These are phyloP conservation scores for Grus americana DNA, from an alignment of 2,113 vertebrate genomes.

Conservation along the genomic window DNA sequence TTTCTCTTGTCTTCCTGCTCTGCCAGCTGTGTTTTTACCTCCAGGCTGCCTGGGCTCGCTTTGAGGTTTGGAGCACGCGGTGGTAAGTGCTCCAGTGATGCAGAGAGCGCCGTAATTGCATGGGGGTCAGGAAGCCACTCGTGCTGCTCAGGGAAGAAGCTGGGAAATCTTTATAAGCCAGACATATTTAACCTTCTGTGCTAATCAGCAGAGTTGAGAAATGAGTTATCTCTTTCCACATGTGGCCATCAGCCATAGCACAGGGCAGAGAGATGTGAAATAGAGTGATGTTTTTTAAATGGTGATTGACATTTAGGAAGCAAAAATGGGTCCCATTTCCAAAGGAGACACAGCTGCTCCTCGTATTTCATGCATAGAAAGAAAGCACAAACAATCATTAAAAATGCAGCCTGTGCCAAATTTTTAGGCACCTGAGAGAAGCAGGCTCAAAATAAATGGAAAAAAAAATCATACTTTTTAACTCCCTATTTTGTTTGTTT, in stretches of 20 bases:
- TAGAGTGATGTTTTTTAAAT: background rate
- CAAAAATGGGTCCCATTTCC: background rate
- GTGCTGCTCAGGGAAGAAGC: background rate
- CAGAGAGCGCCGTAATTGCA: background rate
- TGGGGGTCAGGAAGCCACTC: background rate
- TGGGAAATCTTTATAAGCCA: background rate
- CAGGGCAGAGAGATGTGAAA: background rate
- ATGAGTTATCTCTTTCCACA: background rate
- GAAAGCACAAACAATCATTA: background rate
- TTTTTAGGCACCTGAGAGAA: background rate
- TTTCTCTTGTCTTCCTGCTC: background rate
- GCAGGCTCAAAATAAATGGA: background rate
- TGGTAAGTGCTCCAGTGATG: background rate
- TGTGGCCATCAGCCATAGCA: background rate
- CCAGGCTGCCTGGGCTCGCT: background rate
- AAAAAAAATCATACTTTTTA: background rate
- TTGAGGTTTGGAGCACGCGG: accelerated
- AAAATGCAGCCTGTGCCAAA: background rate
- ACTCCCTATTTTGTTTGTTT: background rate
- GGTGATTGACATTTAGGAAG: background rate
- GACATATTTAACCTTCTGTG: background rate
- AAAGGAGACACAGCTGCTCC: background rate
- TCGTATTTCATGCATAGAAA: background rate
- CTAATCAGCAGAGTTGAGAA: background rate
- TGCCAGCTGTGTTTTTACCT: background rate